These are phyloP conservation scores for Danio tinwini DNA, from an alignment of 2,797 vertebrate species.

Conservation along the genomic window DNA sequence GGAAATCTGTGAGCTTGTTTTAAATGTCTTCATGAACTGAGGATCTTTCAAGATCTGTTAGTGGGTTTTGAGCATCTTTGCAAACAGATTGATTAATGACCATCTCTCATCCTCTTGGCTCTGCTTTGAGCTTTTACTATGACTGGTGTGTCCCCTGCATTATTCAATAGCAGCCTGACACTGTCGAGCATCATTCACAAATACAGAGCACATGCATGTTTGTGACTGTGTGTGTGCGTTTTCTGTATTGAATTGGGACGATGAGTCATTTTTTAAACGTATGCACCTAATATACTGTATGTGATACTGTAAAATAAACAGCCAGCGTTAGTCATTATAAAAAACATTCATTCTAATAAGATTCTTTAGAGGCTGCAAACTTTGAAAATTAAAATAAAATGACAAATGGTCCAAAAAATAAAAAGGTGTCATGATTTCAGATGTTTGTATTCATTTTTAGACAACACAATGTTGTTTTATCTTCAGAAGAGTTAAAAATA, in stretches of 20 bases:
- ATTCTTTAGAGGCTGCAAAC: background rate
- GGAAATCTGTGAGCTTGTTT: slow-evolving; percentile 16
- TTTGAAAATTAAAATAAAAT: too few species aligned
- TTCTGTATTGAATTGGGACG: slow-evolving; percentile 42
- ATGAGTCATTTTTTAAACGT: slow-evolving; percentile 40
- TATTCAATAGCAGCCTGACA: slow-evolving; percentile 70
- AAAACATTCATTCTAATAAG: background rate
- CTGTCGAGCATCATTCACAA: slow-evolving; percentile 71
- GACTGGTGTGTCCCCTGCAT: slow-evolving; percentile 53
- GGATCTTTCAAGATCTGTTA: too few species aligned
- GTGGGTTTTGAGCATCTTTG: too few species aligned
- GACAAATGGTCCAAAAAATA: too few species aligned
- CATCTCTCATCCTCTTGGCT: slow-evolving; percentile 25
- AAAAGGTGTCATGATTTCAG: too few species aligned
- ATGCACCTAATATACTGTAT: background rate
- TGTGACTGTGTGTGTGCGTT: slow-evolving; percentile 34
- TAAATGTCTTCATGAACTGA: slow-evolving; percentile 9
- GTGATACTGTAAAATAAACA: background rate
- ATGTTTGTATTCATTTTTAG: too few species aligned
- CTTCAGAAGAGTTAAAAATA: too few species aligned
- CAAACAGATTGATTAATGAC: slow-evolving; percentile 32
- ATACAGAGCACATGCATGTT: slow-evolving; percentile 62
- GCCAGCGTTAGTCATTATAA: background rate
- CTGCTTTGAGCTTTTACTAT: slow-evolving; percentile 28
- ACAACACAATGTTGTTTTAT: too few species aligned